These are phyloP conservation scores for Lacerta agilis DNA, from an alignment of 2,797 vertebrate species.

Conservation along the genomic window DNA sequence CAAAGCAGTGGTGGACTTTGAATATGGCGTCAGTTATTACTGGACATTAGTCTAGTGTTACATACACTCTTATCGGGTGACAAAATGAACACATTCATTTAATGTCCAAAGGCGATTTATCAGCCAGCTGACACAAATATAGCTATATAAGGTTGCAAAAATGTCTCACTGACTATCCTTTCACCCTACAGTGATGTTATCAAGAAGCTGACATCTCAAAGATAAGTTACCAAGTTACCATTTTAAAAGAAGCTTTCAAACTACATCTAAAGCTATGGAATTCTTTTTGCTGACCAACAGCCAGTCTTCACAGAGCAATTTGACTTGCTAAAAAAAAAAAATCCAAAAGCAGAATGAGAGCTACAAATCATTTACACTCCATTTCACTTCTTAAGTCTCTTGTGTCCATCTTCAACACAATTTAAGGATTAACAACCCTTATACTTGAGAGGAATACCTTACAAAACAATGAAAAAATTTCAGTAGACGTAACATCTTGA, in stretches of 20 bases:
- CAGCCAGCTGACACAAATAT: neutral
- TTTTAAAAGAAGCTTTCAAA: neutral
- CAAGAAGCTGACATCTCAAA: neutral
- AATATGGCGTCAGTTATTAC: conserved; percentile 9
- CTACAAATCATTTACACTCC: conserved; percentile 27
- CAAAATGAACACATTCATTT: neutral
- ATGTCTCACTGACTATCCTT: conserved; percentile 12
- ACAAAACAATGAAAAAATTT: conserved; percentile 49
- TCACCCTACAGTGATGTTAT: conserved; percentile 35
- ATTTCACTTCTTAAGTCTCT: conserved; percentile 29
- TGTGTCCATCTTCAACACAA: conserved; percentile 37
- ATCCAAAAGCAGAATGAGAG: conserved; percentile 26
- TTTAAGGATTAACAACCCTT: conserved; percentile 47
- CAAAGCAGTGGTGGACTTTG: neutral
- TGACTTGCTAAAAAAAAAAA: conserved; percentile 40
- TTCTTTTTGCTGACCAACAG: conserved; percentile 41
- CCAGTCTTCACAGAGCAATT: conserved; percentile 40
- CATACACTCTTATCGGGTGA: neutral
- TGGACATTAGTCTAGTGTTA: neutral
- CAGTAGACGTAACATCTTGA: conserved; percentile 48
- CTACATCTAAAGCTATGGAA: conserved; percentile 34
- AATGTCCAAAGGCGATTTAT: neutral
- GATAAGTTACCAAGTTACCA: neutral
- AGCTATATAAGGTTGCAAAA: conserved; percentile 17
- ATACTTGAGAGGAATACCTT: conserved; percentile 37